A percentile compares a stretch with the other conserved stretches of the same genome.
Evolutionary conservation across 2,888 invertebrate genomes (phyloP).

Genomic region (Ditylenchus weischeri): DNA sequence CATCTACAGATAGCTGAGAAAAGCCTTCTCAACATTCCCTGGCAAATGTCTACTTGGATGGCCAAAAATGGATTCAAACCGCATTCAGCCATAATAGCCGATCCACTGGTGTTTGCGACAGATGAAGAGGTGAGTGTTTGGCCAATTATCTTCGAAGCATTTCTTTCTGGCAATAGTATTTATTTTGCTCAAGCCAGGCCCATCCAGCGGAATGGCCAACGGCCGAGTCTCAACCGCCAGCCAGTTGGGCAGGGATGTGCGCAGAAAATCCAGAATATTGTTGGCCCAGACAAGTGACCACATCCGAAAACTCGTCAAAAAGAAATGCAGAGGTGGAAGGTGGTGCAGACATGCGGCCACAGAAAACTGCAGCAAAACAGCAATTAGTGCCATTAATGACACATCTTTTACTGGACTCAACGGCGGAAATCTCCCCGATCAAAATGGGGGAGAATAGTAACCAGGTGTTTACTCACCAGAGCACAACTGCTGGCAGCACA

Average conservation of each 20-base stretch:
- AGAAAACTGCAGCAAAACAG: background rate
- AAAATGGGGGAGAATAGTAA: background rate
- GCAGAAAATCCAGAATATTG: conserved; percentile 7
- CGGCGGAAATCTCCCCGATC: background rate
- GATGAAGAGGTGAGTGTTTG: conserved; percentile 1
- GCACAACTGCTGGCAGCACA: background rate
- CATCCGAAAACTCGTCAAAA: background rate
- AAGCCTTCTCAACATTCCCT: conserved; percentile 29
- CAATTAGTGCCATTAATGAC: conserved; percentile 7
- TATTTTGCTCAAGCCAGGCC: conserved; percentile 8
- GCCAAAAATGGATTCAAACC: conserved; percentile 31
- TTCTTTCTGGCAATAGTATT: conserved; percentile 2
- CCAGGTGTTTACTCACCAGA: background rate
- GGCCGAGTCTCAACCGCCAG: background rate
- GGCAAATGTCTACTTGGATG: conserved; percentile 40
- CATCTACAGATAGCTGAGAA: conserved; percentile 30
- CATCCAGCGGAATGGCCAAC: background rate
- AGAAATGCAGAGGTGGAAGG: conserved; percentile 3
- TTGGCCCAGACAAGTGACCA: background rate
- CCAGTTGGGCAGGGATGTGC: conserved; percentile 2
- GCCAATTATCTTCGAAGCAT: too few species aligned
- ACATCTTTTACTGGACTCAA: conserved; percentile 1
- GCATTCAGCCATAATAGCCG: conserved; percentile 11
- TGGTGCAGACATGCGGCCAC: background rate
- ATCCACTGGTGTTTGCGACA: background rate